Evolutionary conservation across 1,140 invertebrate genomes (phyloP).

Genomic region (Lepidurus packardi): DNA sequence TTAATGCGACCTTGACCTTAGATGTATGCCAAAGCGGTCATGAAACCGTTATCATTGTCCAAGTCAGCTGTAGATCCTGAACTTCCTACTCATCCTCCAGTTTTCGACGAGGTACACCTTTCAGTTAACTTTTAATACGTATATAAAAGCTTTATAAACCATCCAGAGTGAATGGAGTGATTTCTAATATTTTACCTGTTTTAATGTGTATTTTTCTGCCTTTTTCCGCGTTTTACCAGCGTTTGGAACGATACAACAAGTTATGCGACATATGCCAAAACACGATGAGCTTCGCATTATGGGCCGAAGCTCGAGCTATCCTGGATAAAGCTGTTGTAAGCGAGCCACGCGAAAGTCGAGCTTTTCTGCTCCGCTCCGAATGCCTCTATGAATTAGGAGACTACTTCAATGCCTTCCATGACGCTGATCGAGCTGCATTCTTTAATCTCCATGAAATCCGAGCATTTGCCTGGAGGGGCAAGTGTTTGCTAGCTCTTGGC

Average conservation of each 20-base stretch:
- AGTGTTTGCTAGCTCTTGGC: not conserved
- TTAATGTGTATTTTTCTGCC: no score
- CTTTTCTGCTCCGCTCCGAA: not conserved
- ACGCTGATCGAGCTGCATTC: not conserved
- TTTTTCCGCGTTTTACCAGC: not conserved
- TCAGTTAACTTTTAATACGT: not conserved
- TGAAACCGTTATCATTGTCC: not conserved
- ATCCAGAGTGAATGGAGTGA: no score
- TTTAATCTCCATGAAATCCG: not conserved
- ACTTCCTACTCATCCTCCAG: not conserved
- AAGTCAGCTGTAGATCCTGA: not conserved
- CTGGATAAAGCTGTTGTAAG: conserved; percentile 7
- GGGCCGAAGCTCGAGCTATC: not conserved
- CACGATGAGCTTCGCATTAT: conserved; percentile 5
- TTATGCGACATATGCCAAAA: not conserved
- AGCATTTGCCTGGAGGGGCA: not conserved
- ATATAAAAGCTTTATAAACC: not conserved
- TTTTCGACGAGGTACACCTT: not conserved
- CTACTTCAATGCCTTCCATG: not conserved
- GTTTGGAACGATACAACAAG: conserved; percentile 4
- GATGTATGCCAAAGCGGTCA: conserved; percentile 13
- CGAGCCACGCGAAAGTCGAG: not conserved
- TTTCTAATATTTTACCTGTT: no score
- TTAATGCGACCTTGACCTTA: not conserved
- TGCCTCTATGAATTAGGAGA: conserved; percentile 3